A percentile compares a stretch with the other conserved stretches of the same genome.
These are phyloP conservation scores for Aythya baeri DNA, from an alignment of 2,113 vertebrate species.

Conservation along the genomic window DNA sequence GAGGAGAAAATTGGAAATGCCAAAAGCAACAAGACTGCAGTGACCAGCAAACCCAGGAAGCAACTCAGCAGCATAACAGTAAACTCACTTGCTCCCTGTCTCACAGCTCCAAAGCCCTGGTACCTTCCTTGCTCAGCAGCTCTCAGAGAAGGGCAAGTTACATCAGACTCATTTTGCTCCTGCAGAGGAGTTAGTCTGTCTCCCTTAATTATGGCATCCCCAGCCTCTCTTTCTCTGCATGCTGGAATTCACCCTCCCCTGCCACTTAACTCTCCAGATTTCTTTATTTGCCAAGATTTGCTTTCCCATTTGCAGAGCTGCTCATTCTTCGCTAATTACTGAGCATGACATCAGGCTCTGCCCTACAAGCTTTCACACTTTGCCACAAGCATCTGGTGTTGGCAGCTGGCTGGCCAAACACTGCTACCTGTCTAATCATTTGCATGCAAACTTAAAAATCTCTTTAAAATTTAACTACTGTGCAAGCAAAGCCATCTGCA, in stretches of 20 bases:
- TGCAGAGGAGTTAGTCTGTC: neutral
- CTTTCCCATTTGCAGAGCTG: neutral
- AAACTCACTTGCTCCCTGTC: neutral
- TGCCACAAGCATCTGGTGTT: neutral
- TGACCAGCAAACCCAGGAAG: neutral
- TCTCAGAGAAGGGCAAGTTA: neutral
- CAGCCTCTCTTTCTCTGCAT: accelerated
- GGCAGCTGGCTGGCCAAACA: neutral
- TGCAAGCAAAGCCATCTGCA: accelerated
- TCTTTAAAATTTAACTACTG: neutral
- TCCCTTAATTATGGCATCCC: neutral
- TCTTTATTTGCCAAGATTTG: neutral
- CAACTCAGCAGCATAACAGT: neutral
- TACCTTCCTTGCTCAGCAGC: neutral
- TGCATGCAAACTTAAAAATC: neutral
- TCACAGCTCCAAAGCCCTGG: accelerated
- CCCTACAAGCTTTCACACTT: neutral
- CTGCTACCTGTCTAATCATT: neutral
- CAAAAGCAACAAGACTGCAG: accelerated
- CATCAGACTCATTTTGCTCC: accelerated
- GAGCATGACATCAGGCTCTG: neutral
- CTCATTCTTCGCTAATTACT: neutral
- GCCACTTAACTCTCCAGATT: neutral
- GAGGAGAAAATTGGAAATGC: neutral
- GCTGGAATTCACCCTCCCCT: neutral